Evolutionary conservation across 2,888 invertebrate genomes (phyloP), one percentile per base, ranked within the genome.

Genomic region (Globia sparganii): DNA sequence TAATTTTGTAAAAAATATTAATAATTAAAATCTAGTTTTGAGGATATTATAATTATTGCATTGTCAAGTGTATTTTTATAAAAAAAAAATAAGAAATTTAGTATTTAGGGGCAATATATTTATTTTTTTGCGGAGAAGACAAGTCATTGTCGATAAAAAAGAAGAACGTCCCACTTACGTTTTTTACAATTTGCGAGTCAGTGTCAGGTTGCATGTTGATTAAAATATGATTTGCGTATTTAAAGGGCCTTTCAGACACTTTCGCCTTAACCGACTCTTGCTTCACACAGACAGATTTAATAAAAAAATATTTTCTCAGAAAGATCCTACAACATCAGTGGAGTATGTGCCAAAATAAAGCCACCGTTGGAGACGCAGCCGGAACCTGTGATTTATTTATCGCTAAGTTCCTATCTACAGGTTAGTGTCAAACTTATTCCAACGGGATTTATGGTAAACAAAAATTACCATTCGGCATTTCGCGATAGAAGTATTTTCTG

Each of bases 381-480:
- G 69, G 69, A 65, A 64, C 6, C 64, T 59, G 49, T 59, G 59
- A 75, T 74, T 74, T 81, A 80, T 79, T 58, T 62, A 68, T 68
- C 5, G 31, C 49, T 46, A 37, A 31, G 9, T 21, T 37, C 5
- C 13, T 53, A 77, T 21, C 25, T 43, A 15, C 49, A 18, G 28
- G 58, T 65, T 43, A 37, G 18, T 79, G 21, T 59, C 59, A 53
- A 72, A 62, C 61, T 72, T 40, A 61, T 37, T 37, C n/a, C 31
- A 62, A 56, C 15, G 40, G 2, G 46, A 80, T 72, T 72, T 72
- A 72, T 67, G 40, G 64, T 18, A 11, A 31, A 46, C 56, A 56
- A 25, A 66, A 56, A 67, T 66, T 67, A 43, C 18, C 31, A 53
- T 61, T 64, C n/a, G 43, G 2, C 15, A n/a, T 77, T 58, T 56